Evolutionary conservation across 2,797 vertebrate species (phyloP).

Genomic region (Semaprochilodus insignis): DNA sequence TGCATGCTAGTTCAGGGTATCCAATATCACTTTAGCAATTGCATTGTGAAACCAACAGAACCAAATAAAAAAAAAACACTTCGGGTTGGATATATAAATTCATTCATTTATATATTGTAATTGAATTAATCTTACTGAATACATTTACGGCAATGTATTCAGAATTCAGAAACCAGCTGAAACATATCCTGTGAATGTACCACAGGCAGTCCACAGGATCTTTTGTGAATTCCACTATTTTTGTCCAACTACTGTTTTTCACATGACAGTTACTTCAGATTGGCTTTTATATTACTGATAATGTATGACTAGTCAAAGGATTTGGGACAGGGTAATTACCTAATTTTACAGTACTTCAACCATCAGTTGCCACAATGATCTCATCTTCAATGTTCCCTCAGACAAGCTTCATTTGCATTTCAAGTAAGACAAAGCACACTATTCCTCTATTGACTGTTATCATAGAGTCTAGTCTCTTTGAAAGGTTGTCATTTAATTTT

Average conservation of each 20-base stretch:
- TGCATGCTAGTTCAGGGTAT: no score
- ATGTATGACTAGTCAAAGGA: slow-evolving; percentile 16
- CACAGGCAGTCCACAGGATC: neutral
- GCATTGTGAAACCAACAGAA: no score
- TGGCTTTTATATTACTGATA: slow-evolving; percentile 11
- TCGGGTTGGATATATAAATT: no score
- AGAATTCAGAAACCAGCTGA: no score
- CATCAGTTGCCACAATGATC: neutral
- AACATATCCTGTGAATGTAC: neutral
- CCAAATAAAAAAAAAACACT: no score
- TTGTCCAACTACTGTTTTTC: neutral
- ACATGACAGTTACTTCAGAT: neutral
- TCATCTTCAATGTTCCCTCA: slow-evolving; percentile 13
- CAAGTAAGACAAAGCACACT: slow-evolving; percentile 4
- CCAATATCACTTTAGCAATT: no score
- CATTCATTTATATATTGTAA: no score
- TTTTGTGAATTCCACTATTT: neutral
- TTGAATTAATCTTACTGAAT: no score
- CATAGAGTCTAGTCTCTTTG: neutral
- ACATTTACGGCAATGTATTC: no score
- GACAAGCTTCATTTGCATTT: slow-evolving; percentile 21
- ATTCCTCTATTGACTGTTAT: neutral
- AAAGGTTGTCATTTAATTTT: neutral
- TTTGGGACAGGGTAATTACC: slow-evolving; percentile 2
- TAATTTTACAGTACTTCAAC: neutral